Evolutionary conservation across 2,113 vertebrate genomes (phyloP), one percentile per base, ranked within the genome.

Genomic region (Aegypius monachus): DNA sequence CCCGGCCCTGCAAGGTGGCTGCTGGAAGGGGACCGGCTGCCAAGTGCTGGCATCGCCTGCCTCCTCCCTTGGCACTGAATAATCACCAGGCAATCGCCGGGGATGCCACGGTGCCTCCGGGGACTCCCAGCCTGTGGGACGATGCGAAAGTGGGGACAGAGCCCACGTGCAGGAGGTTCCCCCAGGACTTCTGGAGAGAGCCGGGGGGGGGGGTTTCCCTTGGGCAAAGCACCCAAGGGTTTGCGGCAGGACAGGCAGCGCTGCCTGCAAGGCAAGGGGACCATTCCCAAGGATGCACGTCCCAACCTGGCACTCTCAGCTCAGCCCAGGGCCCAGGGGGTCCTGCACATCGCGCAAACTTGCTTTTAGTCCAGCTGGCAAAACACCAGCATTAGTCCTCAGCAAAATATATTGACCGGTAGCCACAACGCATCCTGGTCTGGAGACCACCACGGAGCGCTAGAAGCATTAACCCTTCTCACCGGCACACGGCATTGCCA

Each of bases 401-500:
- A 5, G 34, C 32, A n/a, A 56, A 72, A 67, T 3, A 16, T 4
- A 31, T 4, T 1, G 1, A 42, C 26, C 7, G 0, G 20, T 5
- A 55, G 36, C 34, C 27, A 34, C 42, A 18, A 11, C 0, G 8
- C 31, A 19, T 18, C 67, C 40, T 0, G 0, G 34, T 9, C 36
- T 0, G 1, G 67, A 56, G 74, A 17, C 52, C 58, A 47, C 65
- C 40, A 15, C 0, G 1, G n/a, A 23, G 36, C 0, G 1, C 52
- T 8, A 29, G 68, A 25, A 72, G 29, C 17, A 8, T 2, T 31
- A 31, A 47, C 34, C 19, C 34, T 73, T 75, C 18, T 29, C 1
- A 0, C 4, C 0, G 2, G 40, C 45, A 48, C 32, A 16, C 0
- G 3, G 58, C 48, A 2, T 20, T 4, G 3, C 43, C 3, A 3